These are phyloP conservation scores for Phortica magna DNA, from an alignment of 2,888 invertebrate species.

Conservation along the genomic window DNA sequence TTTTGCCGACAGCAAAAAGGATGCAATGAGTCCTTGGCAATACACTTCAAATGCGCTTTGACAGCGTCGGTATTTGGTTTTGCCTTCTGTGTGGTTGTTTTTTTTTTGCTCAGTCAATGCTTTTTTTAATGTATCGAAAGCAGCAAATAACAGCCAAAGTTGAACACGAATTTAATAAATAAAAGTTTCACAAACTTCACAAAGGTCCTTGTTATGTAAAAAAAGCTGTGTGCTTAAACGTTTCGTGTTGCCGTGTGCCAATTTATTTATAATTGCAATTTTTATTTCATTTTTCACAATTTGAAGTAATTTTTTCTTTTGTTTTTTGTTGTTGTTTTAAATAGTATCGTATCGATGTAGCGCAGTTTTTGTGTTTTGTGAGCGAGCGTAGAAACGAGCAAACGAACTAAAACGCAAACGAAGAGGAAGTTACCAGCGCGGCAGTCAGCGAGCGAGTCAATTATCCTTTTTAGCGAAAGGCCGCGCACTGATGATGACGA, in stretches of 20 bases:
- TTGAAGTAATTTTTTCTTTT: constrained; percentile 2
- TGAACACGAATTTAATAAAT: background rate
- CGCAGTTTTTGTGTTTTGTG: background rate
- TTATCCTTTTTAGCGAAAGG: constrained; percentile 15
- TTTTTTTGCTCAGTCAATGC: background rate
- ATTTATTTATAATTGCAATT: constrained; percentile 12
- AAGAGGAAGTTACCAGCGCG: constrained; percentile 27
- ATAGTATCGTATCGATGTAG: constrained; percentile 5
- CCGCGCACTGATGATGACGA: background rate
- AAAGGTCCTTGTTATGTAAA: constrained; percentile 24
- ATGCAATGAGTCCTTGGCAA: constrained; percentile 53
- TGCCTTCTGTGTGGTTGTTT: background rate
- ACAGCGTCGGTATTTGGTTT: background rate
- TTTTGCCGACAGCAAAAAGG: background rate
- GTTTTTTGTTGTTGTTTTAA: constrained; percentile 13
- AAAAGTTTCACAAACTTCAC: background rate
- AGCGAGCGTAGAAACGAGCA: background rate
- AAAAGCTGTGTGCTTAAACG: background rate
- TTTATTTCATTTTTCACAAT: constrained; percentile 8
- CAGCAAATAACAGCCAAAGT: background rate
- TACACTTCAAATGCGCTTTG: constrained; percentile 43
- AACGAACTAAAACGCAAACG: constrained; percentile 1
- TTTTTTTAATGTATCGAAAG: constrained; percentile 1
- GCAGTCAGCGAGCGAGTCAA: constrained; percentile 27
- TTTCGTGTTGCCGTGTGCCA: background rate